Conservation (phyloP, 2,888 invertebrate genomes). For the Euplagia quadripunctaria region DNA sequence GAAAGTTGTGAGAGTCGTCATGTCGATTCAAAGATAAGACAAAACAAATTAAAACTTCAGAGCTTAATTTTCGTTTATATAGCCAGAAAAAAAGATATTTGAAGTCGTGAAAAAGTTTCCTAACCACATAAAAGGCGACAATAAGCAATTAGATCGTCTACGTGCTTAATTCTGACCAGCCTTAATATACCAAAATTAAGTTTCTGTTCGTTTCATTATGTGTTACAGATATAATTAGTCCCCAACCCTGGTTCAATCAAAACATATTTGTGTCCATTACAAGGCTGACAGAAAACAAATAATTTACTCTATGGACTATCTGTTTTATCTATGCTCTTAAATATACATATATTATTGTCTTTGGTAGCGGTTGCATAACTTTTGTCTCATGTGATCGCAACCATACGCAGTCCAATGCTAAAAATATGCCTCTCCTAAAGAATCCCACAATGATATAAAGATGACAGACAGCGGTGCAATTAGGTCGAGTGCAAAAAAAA, state of each 20-base stretch:
- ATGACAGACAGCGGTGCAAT: background rate
- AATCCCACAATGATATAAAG: too few relatives aligned
- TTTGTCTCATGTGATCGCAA: too few relatives aligned
- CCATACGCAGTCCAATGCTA: too few relatives aligned
- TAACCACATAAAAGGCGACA: constrained; percentile 40
- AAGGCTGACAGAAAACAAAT: constrained; percentile 28
- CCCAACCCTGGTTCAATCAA: constrained; percentile 1
- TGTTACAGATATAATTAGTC: background rate
- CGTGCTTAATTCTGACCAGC: constrained; percentile 23
- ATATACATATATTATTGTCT: too few relatives aligned
- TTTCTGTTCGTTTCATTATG: background rate
- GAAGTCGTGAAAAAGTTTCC: constrained; percentile 37
- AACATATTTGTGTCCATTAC: background rate
- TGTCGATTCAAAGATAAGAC: constrained; percentile 49
- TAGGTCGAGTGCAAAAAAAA: background rate
- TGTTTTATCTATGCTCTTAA: constrained; percentile 10
- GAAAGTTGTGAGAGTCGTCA: constrained; percentile 36
- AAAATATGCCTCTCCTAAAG: too few relatives aligned
- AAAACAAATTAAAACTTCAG: constrained; percentile 52
- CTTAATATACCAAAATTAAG: constrained; percentile 19
- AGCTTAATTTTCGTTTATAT: constrained; percentile 43
- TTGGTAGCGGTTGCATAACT: too few relatives aligned
- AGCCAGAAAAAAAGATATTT: constrained; percentile 35
- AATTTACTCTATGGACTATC: constrained; percentile 29
- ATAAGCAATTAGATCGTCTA: constrained; percentile 44